A percentile compares a stretch with the other conserved stretches of the same genome.
phyloP scores from a whole-genome alignment of 2,113 vertebrate genomes.

The Amphiprion ocellaris region DNA sequence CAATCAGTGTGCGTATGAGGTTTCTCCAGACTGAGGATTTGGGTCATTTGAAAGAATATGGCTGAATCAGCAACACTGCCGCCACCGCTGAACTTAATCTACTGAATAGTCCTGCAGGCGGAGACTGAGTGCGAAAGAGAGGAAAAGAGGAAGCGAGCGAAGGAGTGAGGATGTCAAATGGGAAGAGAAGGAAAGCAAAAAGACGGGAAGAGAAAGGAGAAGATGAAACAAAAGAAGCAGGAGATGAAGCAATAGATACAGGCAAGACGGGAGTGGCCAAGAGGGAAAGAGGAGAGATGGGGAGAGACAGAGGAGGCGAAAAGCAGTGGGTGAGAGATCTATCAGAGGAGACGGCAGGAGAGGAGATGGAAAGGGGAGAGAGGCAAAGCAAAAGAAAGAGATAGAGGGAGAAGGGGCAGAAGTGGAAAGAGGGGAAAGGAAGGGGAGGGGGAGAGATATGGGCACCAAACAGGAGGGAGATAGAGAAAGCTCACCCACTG shows the following conservation, averaged over 20 bases:
- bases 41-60: constrained; percentile 85
- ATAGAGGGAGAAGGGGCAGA: constrained; percentile 28
- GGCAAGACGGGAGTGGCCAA: constrained; percentile 37
- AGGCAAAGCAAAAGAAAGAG: constrained; percentile 23
- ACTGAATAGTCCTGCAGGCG: constrained; percentile 79
- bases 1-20: constrained; percentile 73
- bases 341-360: constrained; percentile 66
- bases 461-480: constrained; percentile 56
- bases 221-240: constrained; percentile 46
- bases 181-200: constrained; percentile 11
- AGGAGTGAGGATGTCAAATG: constrained; percentile 38
- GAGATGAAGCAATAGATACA: constrained; percentile 46
- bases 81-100: constrained; percentile 84
- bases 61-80: constrained; percentile 84
- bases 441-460: constrained; percentile 25
- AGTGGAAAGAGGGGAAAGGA: neutral
- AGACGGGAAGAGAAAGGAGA: neutral
- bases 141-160: constrained; percentile 39
- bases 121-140: constrained; percentile 49
- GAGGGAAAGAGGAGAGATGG: constrained; percentile 41
- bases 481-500: constrained; percentile 54
- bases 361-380: constrained; percentile 49
- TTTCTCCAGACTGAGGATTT: constrained; percentile 81
- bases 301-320: constrained; percentile 58
- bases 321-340: constrained; percentile 69